These are phyloP conservation scores for Oncorhynchus masou DNA, from an alignment of 2,113 vertebrate genomes.

Conservation along the genomic window DNA sequence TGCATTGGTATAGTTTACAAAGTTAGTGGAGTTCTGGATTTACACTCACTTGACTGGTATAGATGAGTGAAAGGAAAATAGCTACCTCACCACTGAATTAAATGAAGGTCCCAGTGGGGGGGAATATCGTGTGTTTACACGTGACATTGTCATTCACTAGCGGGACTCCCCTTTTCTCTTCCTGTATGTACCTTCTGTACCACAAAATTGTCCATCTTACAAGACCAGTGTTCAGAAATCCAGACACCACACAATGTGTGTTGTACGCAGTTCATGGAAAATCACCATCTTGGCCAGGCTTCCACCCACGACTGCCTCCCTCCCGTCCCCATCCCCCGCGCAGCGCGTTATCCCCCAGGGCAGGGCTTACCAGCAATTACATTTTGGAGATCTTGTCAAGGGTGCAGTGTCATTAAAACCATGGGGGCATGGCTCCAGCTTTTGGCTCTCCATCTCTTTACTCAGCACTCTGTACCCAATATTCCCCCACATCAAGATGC, in stretches of 20 bases:
- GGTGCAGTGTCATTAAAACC: slow-evolving; percentile 57
- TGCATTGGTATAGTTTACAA: slow-evolving; percentile 28
- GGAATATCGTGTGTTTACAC: not conserved
- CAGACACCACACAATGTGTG: slow-evolving; percentile 40
- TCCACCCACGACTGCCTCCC: slow-evolving; percentile 42
- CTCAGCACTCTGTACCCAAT: slow-evolving; percentile 41
- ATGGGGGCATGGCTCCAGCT: slow-evolving; percentile 42
- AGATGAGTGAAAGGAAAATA: slow-evolving; percentile 19
- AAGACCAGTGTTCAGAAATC: slow-evolving; percentile 20
- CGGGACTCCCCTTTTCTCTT: slow-evolving; percentile 20
- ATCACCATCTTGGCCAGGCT: slow-evolving; percentile 65
- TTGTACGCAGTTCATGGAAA: slow-evolving; percentile 66
- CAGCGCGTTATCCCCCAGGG: slow-evolving; percentile 31
- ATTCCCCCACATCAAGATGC: slow-evolving; percentile 38
- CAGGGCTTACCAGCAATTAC: slow-evolving; percentile 61
- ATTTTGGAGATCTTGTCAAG: slow-evolving; percentile 66
- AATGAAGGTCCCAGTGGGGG: slow-evolving; percentile 35
- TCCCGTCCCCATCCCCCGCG: not conserved
- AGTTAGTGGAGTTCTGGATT: slow-evolving; percentile 16
- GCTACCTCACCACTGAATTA: slow-evolving; percentile 38
- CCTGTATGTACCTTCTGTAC: slow-evolving; percentile 2
- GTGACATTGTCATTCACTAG: slow-evolving; percentile 50
- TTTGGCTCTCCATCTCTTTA: slow-evolving; percentile 45
- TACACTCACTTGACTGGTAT: slow-evolving; percentile 13
- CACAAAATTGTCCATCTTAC: not conserved